phyloP scores from a whole-genome alignment of 2,113 vertebrate genomes.

The Egretta garzetta region DNA sequence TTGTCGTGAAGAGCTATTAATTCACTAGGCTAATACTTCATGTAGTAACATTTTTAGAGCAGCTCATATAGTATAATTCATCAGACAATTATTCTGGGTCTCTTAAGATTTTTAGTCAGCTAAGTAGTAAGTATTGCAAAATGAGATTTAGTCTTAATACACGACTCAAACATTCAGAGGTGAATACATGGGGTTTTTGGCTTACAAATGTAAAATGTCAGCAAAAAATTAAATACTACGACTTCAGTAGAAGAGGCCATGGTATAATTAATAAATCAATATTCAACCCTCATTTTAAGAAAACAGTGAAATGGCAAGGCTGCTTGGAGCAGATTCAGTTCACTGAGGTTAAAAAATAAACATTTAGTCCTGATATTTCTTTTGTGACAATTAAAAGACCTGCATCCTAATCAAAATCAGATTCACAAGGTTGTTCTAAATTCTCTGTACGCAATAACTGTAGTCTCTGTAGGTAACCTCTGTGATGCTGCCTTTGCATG shows the following conservation, averaged over 20 bases:
- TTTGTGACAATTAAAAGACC: background rate
- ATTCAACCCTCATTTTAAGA: background rate
- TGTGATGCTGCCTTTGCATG: background rate
- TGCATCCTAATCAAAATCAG: background rate
- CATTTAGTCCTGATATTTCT: background rate
- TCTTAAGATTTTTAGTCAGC: constrained; percentile 46
- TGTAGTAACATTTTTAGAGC: constrained; percentile 5
- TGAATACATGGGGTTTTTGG: background rate
- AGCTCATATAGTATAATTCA: constrained; percentile 9
- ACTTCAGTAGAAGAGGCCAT: background rate
- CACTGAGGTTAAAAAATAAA: background rate
- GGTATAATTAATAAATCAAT: constrained; percentile 15
- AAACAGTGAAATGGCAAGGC: background rate
- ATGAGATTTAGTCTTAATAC: constrained; percentile 9
- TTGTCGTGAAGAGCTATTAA: constrained; percentile 1
- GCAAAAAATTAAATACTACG: background rate
- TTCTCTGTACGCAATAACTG: background rate
- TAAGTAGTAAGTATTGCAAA: constrained; percentile 11
- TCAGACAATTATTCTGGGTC: constrained; percentile 8
- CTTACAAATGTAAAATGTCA: constrained; percentile 1
- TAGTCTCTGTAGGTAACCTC: background rate
- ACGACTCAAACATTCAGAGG: constrained; percentile 2
- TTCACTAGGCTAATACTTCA: constrained; percentile 22
- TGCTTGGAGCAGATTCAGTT: background rate
- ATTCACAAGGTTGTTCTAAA: background rate